Base-by-base conservation (phyloP, 2,888 invertebrate genomes). In the Coleophora flavipennella region DNA sequence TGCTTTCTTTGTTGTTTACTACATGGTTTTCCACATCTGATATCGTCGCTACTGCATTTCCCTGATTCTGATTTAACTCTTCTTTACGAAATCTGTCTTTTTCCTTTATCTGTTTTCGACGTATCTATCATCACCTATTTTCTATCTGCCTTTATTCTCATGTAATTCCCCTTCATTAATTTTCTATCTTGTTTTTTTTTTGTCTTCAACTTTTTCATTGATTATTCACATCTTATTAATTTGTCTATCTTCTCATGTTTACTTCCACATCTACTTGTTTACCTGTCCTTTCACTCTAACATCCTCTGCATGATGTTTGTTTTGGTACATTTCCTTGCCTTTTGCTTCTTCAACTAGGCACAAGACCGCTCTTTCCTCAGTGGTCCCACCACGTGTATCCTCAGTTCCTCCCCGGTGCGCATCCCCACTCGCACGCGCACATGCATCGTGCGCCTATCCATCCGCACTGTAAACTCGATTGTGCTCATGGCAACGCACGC, bases 331-430 rank as follows among this genome's bases (percentile, higher is more conserved):
- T 25, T 40, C 31, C 31, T 37, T 31, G 38, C 41, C 36, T 34
- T 37, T 25, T 42, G 38, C 31, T n/a, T n/a, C n/a, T n/a, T n/a
- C 35, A 11, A 20, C 38, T 53, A 62, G 83, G 91, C 75, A 89
- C 91, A 67, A 89, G 94, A 72, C 95, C 95, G 62, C 89, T 95
- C 76, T 95, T 95, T 85, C 95, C 95, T 59, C 95, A 95, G 88
- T 95, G 95, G 95, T 95, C 95, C 62, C 95, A 95, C 87, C 95
- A 95, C 87, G 94, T 95, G 69, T 94, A 95, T 85, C 95, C 95
- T 62, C 95, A 95, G 88, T 95, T 95, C 88, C 90, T 95, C 79
- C 94, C 95, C 67, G 94, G 93, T 77, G 92, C 93, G 80, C 94
- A 94, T 86, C 93, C 93, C 62, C 20, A 20, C 6, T 20, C 20